A percentile compares a stretch with the other conserved stretches of the same genome.
Evolutionary conservation across 1,140 invertebrate genomes (phyloP).

Genomic region (Euura lappo): DNA sequence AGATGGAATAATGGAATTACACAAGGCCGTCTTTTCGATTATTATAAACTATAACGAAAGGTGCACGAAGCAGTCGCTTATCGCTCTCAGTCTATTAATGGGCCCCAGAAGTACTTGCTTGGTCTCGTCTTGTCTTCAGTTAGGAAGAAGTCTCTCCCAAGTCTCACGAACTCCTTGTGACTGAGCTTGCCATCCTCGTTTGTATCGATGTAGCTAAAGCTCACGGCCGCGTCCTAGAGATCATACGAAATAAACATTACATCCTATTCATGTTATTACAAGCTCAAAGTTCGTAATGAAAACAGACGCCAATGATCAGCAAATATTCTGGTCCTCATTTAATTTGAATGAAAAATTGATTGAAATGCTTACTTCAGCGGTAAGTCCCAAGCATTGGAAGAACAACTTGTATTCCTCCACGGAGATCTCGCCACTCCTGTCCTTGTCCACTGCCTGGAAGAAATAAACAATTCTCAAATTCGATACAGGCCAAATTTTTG

Average conservation of each 20-base stretch:
- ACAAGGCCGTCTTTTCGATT: too few species aligned
- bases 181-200: conserved; percentile 79
- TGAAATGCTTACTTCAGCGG: conserved; percentile 64
- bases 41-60: too few species aligned
- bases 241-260: conserved; percentile 17
- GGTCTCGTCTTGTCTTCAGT: conserved; percentile 76
- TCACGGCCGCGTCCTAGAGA: conserved; percentile 69
- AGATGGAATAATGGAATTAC: too few species aligned
- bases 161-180: conserved; percentile 77
- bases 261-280: not conserved
- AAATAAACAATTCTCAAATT: conserved; percentile 10
- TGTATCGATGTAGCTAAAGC: conserved; percentile 78
- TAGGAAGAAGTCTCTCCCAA: conserved; percentile 80
- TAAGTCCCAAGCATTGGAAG: conserved; percentile 78
- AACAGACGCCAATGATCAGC: too few species aligned
- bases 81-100: conserved; percentile 62
- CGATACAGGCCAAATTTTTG: not conserved
- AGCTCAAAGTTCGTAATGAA: too few species aligned
- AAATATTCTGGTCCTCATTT: too few species aligned
- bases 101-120: conserved; percentile 86
- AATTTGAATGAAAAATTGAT: too few species aligned
- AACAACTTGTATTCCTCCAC: conserved; percentile 83
- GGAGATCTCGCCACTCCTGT: conserved; percentile 77
- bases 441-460: conserved; percentile 80
- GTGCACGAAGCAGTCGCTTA: not conserved